Evolutionary conservation across 2,888 invertebrate species (phyloP).

Genomic region (Pedicia rivosa): DNA sequence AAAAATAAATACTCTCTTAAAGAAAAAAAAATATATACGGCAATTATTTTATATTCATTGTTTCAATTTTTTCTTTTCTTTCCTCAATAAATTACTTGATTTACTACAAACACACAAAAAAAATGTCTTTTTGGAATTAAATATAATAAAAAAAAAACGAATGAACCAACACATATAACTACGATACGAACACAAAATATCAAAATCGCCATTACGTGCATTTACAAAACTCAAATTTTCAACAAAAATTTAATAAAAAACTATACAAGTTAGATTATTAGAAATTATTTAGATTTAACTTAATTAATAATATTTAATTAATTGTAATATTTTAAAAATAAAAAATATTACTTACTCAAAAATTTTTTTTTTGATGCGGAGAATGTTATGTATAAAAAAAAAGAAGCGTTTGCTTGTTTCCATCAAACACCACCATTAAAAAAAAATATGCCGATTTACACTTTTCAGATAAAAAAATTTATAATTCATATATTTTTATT

Average conservation of each 20-base stretch:
- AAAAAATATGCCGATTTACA: conserved; percentile 23
- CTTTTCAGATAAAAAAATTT: conserved; percentile 3
- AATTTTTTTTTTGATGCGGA: conserved; percentile 15
- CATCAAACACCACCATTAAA: conserved; percentile 6
- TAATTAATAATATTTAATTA: no score
- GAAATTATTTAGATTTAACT: no score
- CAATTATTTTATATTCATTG: background rate
- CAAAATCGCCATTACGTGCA: conserved; percentile 6
- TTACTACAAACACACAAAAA: no score
- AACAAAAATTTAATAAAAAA: no score
- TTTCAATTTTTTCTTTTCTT: background rate
- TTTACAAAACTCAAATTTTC: no score
- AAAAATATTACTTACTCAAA: conserved; percentile 14
- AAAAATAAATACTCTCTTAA: no score
- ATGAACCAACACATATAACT: no score
- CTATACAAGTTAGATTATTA: no score
- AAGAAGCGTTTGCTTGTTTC: conserved; percentile 6
- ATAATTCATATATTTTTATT: conserved; percentile 7
- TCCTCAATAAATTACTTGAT: background rate
- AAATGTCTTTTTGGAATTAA: no score
- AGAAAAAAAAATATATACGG: background rate
- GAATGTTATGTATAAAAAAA: conserved; percentile 10
- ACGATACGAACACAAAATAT: no score
- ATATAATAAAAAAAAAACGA: no score
- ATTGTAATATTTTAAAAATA: conserved; percentile 19